Base-by-base conservation (phyloP, 2,797 vertebrate genomes). In the Falco rusticolus region DNA sequence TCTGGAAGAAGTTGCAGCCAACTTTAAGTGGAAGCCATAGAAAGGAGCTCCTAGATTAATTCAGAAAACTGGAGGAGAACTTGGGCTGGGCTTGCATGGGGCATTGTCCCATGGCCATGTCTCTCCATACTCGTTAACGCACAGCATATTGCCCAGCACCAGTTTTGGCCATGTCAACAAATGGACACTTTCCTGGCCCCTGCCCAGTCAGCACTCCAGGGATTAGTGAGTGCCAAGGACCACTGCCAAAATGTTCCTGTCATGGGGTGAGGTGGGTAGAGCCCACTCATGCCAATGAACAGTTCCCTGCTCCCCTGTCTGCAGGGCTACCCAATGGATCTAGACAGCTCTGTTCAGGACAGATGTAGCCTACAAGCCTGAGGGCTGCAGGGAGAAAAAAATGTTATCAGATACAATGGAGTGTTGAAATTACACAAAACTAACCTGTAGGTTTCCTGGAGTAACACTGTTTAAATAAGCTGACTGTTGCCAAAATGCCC, bases 91-190 rank as follows among this genome's bases (percentile, higher is more conserved):
- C 22, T 69, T 66, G n/a, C 14, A 43, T 3, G 1, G 29, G 34
- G 13, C n/a, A 18, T 5, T 77, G 25, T 72, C 22, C 33, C n/a
- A 18, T 34, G 29, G 16, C 45, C 18, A 19, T 19, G 45, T 45
- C 18, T 80, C 6, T 34, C 64, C 19, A 10, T 71, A 15, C 4
- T 10, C 37, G 43, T 34, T n/a, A 76, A 34, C 34, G 33, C 56
- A 34, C 2, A 0, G 26, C 34, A 37, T 0, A 0, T 48, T 70
- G 43, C 21, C 20, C 41, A 53, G 50, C 37, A 79, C 20, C 17
- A 41, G 16, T 33, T 87, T 68, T 78, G 48, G 28, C 70, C 25
- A 6, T 65, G 50, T 7, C 77, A 63, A 18, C 8, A 34, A 37
- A 13, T 0, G 3, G 11, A 14, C 4, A 47, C 13, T 47, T 28